Evolutionary conservation across 2,113 vertebrate genomes (phyloP).

Genomic region (Megatriorchis doriae): DNA sequence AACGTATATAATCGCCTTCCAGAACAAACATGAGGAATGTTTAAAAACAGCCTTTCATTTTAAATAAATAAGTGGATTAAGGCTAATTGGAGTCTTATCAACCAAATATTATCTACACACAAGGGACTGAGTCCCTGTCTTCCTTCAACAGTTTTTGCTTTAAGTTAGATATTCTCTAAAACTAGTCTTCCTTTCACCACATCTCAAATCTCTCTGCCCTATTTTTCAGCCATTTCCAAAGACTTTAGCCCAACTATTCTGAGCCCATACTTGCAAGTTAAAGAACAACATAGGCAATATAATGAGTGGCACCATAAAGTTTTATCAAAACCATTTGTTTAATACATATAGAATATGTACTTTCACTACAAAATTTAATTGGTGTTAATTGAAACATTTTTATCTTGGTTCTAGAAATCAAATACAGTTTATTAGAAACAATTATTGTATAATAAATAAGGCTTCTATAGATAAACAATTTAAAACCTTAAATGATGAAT

Average conservation of each 20-base stretch:
- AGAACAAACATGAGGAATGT: background rate
- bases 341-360: background rate
- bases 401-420: background rate
- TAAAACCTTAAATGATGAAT: accelerated
- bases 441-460: background rate
- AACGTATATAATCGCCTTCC: background rate
- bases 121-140: background rate
- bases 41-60: constrained; percentile 27
- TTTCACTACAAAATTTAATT: background rate
- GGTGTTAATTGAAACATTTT: background rate
- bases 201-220: background rate
- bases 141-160: background rate
- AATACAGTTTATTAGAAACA: background rate
- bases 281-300: background rate
- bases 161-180: background rate
- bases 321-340: background rate
- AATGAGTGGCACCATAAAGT: background rate
- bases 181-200: background rate
- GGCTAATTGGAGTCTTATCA: constrained; percentile 46
- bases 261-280: background rate
- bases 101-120: background rate
- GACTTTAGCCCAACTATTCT: background rate
- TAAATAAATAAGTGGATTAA: constrained; percentile 40
- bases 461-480: background rate
- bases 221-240: background rate